Evolutionary conservation across 2,797 vertebrate genomes (phyloP).

Genomic region (Lindbergichthys nudifrons): DNA sequence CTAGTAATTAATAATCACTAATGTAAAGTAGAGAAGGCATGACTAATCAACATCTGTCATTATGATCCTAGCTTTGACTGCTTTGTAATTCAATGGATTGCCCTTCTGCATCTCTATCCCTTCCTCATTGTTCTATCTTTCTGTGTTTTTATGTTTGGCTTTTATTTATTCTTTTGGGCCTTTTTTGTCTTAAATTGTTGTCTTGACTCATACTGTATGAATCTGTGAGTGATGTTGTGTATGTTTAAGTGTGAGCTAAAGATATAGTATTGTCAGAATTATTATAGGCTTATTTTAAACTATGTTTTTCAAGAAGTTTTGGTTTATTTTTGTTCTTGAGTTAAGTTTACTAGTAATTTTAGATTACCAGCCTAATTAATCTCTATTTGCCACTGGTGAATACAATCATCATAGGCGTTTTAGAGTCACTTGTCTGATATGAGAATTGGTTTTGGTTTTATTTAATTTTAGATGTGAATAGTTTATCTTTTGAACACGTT

Average conservation of each 20-base stretch:
- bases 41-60: slow-evolving; percentile 81
- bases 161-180: slow-evolving; percentile 10
- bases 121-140: slow-evolving; percentile 37
- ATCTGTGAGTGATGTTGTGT: slow-evolving; percentile 31
- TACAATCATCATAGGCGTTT: slow-evolving; percentile 18
- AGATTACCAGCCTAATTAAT: slow-evolving; percentile 13
- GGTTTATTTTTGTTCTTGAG: slow-evolving; percentile 30
- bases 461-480: slow-evolving; percentile 40
- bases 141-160: slow-evolving; percentile 28
- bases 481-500: slow-evolving; percentile 40
- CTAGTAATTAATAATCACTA: slow-evolving; percentile 81
- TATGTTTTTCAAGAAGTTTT: slow-evolving; percentile 31
- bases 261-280: slow-evolving; percentile 22
- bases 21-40: slow-evolving; percentile 83
- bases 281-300: slow-evolving; percentile 23
- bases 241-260: slow-evolving; percentile 36
- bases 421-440: slow-evolving; percentile 23
- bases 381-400: slow-evolving; percentile 35
- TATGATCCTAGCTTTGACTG: slow-evolving; percentile 72
- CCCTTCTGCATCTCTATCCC: slow-evolving; percentile 52
- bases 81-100: slow-evolving; percentile 68
- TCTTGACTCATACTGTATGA: slow-evolving; percentile 41
- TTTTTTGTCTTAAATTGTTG: slow-evolving; percentile 30
- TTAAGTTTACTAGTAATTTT: slow-evolving; percentile 17
- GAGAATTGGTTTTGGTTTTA: slow-evolving; percentile 33